Evolutionary conservation across 2,797 vertebrate species (phyloP), one percentile per base, ranked within the genome.

Genomic region (Nyctibius grandis): DNA sequence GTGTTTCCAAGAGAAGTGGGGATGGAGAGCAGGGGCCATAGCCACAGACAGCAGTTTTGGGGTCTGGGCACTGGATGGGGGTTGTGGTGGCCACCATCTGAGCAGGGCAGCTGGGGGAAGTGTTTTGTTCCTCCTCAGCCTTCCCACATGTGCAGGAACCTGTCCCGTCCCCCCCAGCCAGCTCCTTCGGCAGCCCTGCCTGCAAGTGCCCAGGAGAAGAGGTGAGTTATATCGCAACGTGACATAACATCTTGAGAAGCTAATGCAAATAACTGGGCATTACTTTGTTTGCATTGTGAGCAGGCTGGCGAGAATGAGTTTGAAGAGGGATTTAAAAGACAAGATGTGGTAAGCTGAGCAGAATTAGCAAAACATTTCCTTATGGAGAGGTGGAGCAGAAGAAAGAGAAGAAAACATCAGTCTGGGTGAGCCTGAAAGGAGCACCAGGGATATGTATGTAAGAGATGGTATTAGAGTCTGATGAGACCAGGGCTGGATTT

Each of bases 311-410:
- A 74, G 68, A 87, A 20, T 21, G 48, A 69, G 69, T 83, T 89
- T 92, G 59, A 84, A 18, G 9, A 94, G 65, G 45, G 61, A 72
- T 96, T 92, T 85, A 47, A 85, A 89, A 88, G 78, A 68, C n/a
- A 75, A 91, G 53, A 47, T 2, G 2, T 21, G n/a, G 54, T 72
- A 90, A 75, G 18, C 51, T 42, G 60, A 82, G 63, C 34, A 15
- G 75, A 77, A 79, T 70, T 92, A 89, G 36, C 57, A 86, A 85
- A 94, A 54, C 4, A 17, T 77, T 90, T 75, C 36, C 48, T 34
- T 47, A 33, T 25, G 89, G 73, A 86, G 65, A 64, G 38, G 42
- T 53, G 34, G n/a, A 23, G 33, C 59, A 40, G 53, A 76, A 63
- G 26, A 40, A 81, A 72, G 50, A 51, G 61, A 65, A 8, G 40